Conservation (phyloP, 2,888 invertebrate genomes). For the Elmis aenea region DNA sequence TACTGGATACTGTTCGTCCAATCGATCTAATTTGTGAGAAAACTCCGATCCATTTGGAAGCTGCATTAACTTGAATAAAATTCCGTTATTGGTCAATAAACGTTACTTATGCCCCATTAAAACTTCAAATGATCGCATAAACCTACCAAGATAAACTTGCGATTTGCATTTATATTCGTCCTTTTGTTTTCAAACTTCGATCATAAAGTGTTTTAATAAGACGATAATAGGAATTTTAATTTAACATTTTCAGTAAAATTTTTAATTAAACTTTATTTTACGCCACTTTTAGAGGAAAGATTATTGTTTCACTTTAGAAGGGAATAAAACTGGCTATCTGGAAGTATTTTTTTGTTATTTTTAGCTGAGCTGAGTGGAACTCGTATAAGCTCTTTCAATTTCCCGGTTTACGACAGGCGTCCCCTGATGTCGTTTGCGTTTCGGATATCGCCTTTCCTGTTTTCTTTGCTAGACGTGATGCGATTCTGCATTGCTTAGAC, state of each 20-base stretch:
- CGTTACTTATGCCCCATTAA: constrained; percentile 38
- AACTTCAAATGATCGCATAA: constrained; percentile 39
- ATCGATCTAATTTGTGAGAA: constrained; percentile 18
- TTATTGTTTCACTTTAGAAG: constrained; percentile 22
- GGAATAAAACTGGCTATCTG: constrained; percentile 20
- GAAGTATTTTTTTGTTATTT: constrained; percentile 29
- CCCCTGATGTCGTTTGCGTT: constrained; percentile 34
- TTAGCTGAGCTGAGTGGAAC: constrained; percentile 30
- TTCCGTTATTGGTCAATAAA: constrained; percentile 39
- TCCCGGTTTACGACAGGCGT: constrained; percentile 35
- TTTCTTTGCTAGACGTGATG: constrained; percentile 32
- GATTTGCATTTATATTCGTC: constrained; percentile 41
- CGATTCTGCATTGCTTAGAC: constrained; percentile 27
- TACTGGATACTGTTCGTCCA: too few species aligned
- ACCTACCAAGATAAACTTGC: constrained; percentile 37
- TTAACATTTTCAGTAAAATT: constrained; percentile 17
- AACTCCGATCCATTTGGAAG: constrained; percentile 23
- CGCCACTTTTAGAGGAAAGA: constrained; percentile 14
- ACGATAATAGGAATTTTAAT: constrained; percentile 24
- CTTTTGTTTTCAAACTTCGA: constrained; percentile 35
- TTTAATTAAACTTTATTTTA: constrained; percentile 30
- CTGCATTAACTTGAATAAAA: constrained; percentile 26
- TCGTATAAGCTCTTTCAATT: constrained; percentile 36
- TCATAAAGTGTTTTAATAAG: constrained; percentile 30
- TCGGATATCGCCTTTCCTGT: constrained; percentile 35